Evolutionary conservation across 2,888 invertebrate genomes (phyloP), one percentile per base, ranked within the genome.

Genomic region (Scaptomyza tumidula): DNA sequence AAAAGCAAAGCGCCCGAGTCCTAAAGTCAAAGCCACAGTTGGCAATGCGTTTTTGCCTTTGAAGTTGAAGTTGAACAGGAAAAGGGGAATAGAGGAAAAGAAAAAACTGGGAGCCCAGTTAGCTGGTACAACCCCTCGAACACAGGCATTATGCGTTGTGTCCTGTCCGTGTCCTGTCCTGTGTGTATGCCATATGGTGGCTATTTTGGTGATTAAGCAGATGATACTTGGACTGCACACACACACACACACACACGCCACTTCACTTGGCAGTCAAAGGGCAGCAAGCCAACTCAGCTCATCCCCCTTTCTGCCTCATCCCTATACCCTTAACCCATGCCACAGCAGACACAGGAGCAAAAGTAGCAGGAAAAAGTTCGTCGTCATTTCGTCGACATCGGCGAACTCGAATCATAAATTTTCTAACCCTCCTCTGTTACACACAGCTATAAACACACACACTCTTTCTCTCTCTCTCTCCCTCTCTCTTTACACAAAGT

Each of bases 201-300:
- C 89, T 87, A 87, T 86, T 89, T 82, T 78, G 78, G 83, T 90
- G 82, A 89, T 90, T 90, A 89, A 86, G 82, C 88, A 86, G 86
- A 90, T 88, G 87, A 88, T 88, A 86, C 88, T 80, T 55, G 70
- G 71, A 60, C 66, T 13, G 61, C 53, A 61, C 45, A 16, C 35
- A 44, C 44, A 35, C 45, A 61, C 45, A 16, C 35, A 44, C 44
- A 35, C 41, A 60, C 65, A 66, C 59, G 50, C 71, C 69, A 76
- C 75, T 75, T 71, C 64, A 69, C 61, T 52, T 52, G 73, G 43
- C 75, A 69, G 68, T 68, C 68, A 74, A 70, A 79, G 78, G 71
- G 69, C 79, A 75, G 67, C 75, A 74, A 76, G 78, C 82, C 85
- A 79, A 72, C 64, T 74, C 56, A 24, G 60, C 78, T 60, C 75